These are phyloP conservation scores for Seriola aureovittata DNA, from an alignment of 2,113 vertebrate species.

Conservation along the genomic window DNA sequence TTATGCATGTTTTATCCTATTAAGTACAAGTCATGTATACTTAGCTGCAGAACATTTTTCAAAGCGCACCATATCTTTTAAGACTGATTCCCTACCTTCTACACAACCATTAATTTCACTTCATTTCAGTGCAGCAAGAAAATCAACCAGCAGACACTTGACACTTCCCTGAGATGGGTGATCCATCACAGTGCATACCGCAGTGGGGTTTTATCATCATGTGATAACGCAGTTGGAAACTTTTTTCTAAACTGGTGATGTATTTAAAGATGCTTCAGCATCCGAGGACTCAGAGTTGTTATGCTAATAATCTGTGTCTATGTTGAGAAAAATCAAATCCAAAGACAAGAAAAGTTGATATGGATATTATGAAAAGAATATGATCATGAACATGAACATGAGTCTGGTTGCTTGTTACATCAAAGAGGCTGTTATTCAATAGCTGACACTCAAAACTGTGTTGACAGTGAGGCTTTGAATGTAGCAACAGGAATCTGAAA, in stretches of 20 bases:
- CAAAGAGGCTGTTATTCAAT: not conserved
- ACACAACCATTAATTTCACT: not conserved
- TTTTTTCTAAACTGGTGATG: not conserved
- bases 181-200: not conserved
- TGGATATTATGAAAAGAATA: not conserved
- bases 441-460: not conserved
- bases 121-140: not conserved
- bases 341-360: not conserved
- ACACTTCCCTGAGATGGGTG: not conserved
- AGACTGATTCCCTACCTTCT: slow-evolving; percentile 4
- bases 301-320: not conserved
- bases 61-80: not conserved
- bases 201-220: not conserved
- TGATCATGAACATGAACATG: too few species aligned
- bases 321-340: not conserved
- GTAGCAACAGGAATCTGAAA: not conserved
- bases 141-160: not conserved
- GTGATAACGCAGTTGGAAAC: not conserved
- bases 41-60: not conserved
- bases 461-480: not conserved
- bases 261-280: not conserved
- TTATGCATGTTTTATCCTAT: not conserved
- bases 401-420: not conserved
- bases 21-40: not conserved
- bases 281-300: not conserved